Evolutionary conservation across 2,113 vertebrate genomes (phyloP).

Genomic region (Trichomycterus rosablanca): DNA sequence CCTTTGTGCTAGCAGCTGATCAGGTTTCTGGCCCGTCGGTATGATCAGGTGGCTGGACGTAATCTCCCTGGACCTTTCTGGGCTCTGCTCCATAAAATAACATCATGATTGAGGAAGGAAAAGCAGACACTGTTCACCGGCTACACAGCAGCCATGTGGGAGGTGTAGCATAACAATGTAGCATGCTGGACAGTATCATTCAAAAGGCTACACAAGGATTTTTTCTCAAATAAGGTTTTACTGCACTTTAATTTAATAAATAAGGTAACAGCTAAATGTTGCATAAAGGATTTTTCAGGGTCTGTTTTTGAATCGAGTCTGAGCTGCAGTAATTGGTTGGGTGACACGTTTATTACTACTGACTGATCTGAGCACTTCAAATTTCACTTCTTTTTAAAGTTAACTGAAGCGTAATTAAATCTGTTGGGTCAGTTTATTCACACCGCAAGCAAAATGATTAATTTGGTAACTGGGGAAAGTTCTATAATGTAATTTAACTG

Average conservation of each 20-base stretch:
- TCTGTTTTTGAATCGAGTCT: too few relatives aligned
- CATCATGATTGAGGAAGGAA: slow-evolving; percentile 39
- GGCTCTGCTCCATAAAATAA: slow-evolving; percentile 43
- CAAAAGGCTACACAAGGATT: not conserved
- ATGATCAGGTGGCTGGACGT: slow-evolving; percentile 43
- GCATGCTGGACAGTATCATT: slow-evolving; percentile 12
- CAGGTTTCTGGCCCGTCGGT: slow-evolving; percentile 19
- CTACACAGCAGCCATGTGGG: slow-evolving; percentile 37
- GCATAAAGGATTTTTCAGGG: not conserved
- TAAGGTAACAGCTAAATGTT: not conserved
- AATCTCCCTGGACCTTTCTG: slow-evolving; percentile 39
- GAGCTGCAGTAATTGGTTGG: too few relatives aligned
- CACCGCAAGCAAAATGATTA: too few relatives aligned
- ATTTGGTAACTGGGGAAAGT: too few relatives aligned
- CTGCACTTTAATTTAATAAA: slow-evolving; percentile 8
- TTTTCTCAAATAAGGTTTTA: not conserved
- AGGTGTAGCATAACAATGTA: slow-evolving; percentile 25
- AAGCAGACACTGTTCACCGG: slow-evolving; percentile 38
- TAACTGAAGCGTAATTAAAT: too few relatives aligned
- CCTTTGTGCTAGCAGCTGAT: slow-evolving; percentile 40
- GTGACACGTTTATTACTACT: too few relatives aligned
- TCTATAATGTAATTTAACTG: too few relatives aligned
- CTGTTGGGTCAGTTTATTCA: too few relatives aligned
- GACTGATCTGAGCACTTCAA: too few relatives aligned
- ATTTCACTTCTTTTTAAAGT: too few relatives aligned